Evolutionary conservation across 1,140 invertebrate species (phyloP).

Genomic region (Brachionus calyciflorus): DNA sequence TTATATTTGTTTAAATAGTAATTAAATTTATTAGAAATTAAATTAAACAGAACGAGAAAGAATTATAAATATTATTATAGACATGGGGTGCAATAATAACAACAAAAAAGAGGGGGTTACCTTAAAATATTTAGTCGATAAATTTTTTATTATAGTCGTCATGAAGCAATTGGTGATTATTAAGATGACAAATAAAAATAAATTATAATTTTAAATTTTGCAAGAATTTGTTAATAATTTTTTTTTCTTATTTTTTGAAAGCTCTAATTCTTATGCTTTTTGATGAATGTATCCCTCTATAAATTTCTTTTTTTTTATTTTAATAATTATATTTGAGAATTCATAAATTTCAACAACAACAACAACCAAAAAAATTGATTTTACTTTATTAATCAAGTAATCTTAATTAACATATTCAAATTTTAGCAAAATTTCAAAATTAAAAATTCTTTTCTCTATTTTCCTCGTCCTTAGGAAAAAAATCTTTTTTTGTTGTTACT

Average conservation of each 20-base stretch:
- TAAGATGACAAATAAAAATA: slow-evolving; percentile 29
- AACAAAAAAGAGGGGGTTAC: too few relatives aligned
- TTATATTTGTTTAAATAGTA: too few relatives aligned
- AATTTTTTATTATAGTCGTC: too few relatives aligned
- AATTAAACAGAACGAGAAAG: slow-evolving; percentile 5
- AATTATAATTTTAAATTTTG: slow-evolving; percentile 30
- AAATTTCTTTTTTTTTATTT: slow-evolving; percentile 9
- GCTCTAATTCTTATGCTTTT: background rate
- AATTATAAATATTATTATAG: background rate
- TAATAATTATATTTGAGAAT: slow-evolving; percentile 21
- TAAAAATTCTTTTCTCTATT: background rate
- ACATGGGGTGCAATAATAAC: too few relatives aligned
- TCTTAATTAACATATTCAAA: slow-evolving; percentile 39
- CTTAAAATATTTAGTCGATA: too few relatives aligned
- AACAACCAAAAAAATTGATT: slow-evolving; percentile 20
- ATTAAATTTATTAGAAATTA: too few relatives aligned
- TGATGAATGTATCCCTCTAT: slow-evolving; percentile 7
- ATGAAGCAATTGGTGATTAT: too few relatives aligned
- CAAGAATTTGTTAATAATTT: too few relatives aligned
- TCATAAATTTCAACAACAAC: too few relatives aligned
- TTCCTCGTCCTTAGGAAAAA: too few relatives aligned
- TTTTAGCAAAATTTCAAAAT: background rate
- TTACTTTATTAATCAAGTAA: slow-evolving; percentile 35
- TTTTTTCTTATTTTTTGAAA: too few relatives aligned
- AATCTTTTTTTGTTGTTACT: too few relatives aligned